Base-by-base conservation (phyloP, 2,113 vertebrate genomes). In the Embiotoca jacksoni region DNA sequence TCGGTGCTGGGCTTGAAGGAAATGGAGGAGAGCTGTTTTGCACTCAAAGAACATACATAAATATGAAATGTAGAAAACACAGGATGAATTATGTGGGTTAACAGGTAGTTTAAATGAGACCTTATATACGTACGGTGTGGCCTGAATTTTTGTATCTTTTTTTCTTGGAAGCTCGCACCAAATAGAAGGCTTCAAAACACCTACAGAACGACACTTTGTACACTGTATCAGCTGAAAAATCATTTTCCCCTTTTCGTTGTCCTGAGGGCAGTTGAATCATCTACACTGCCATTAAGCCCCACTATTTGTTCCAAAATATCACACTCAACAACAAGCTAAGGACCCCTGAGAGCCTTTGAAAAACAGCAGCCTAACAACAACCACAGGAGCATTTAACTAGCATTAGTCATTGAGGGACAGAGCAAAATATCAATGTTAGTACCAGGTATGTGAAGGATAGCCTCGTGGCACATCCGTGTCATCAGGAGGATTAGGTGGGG, bases 251-350 rank as follows among this genome's bases (percentile, higher is more conserved):
- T 83, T 89, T 77, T 79, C 84, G 71, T 85, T 58, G 78, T 87
- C 91, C 89, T 16, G 49, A 83, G 90, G 91, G 78, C 74, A 80
- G 84, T 82, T 92, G 89, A 90, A 91, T 91, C 89, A 92, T 91
- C 91, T 88, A 35, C 81, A 70, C 80, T 58, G 66, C 89, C 88
- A 91, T 88, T 89, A 91, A 81, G 86, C 81, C 70, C 74, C 75
- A 89, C 84, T 88, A 89, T 92, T 89, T 92, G 89, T 91, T 91
- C 89, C 88, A 91, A 86, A 90, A 93, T 92, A 91, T 87, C 83
- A 87, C 88, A 85, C 83, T 84, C 88, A 82, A 91, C 91, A 92
- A 93, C 91, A 92, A 90, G 88, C 66, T 75, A 57, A 84, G 90
- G 81, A 84, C 85, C 89, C 88, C 72, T 72, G 85, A 89, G 92